A percentile compares a stretch with the other conserved stretches of the same genome.
phyloP scores from a whole-genome alignment of 2,797 vertebrate genomes.

The Melanotaenia maccullochi region DNA sequence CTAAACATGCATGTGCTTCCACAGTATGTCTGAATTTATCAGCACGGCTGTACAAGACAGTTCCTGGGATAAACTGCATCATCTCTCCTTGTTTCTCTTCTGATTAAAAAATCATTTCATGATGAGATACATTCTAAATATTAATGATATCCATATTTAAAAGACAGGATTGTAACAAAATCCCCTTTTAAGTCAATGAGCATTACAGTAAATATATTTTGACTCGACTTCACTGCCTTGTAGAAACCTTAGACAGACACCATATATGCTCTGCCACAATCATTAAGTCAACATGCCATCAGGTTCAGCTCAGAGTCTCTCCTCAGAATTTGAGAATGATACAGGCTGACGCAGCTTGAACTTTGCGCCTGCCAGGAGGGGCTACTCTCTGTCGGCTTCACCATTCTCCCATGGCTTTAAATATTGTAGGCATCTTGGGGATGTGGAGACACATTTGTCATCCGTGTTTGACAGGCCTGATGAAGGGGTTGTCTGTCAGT shows the following conservation, averaged over 20 bases:
- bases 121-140: slow-evolving; percentile 15
- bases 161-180: slow-evolving; percentile 37
- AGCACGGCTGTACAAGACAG: slow-evolving; percentile 1
- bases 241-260: slow-evolving; percentile 77
- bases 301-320: slow-evolving; percentile 68
- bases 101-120: slow-evolving; percentile 1
- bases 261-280: slow-evolving; percentile 77
- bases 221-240: slow-evolving; percentile 59
- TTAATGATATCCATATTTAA: slow-evolving; percentile 31
- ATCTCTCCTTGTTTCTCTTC: neutral
- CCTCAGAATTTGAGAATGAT: slow-evolving; percentile 76
- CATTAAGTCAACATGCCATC: slow-evolving; percentile 78
- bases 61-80: neutral
- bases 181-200: slow-evolving; percentile 52
- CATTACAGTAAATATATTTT: slow-evolving; percentile 68
- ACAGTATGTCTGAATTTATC: slow-evolving; percentile 27
- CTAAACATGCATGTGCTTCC: slow-evolving; percentile 6
- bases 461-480: slow-evolving; percentile 81
- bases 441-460: slow-evolving; percentile 83
- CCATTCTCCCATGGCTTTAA: slow-evolving; percentile 78
- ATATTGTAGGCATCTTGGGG: slow-evolving; percentile 80
- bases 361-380: slow-evolving; percentile 73
- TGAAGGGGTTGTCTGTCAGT: slow-evolving; percentile 82
- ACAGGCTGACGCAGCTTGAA: slow-evolving; percentile 73
- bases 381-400: slow-evolving; percentile 68